phyloP scores from a whole-genome alignment of 1,140 invertebrate species.

The Drosophila kurseongensis region DNA sequence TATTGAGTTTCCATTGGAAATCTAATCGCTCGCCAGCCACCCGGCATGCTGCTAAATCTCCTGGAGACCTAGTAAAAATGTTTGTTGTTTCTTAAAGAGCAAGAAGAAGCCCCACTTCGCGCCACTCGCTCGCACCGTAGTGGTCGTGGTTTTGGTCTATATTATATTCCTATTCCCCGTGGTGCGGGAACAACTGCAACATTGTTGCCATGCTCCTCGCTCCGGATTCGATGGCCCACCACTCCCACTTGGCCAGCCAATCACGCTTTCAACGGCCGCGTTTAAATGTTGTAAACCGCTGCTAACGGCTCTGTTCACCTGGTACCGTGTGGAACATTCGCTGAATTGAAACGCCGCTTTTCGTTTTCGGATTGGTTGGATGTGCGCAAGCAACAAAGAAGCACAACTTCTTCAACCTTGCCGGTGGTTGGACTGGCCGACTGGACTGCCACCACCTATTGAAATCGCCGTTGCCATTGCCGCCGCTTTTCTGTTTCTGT shows the following conservation, averaged over 20 bases:
- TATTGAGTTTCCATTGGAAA: constrained; percentile 82
- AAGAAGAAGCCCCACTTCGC: constrained; percentile 73
- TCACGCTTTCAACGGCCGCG: constrained; percentile 65
- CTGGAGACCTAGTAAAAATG: constrained; percentile 83
- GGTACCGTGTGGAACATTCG: constrained; percentile 83
- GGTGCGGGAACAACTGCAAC: constrained; percentile 47
- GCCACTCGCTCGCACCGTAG: constrained; percentile 20
- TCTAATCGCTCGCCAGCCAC: constrained; percentile 65
- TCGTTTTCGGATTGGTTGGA: constrained; percentile 83
- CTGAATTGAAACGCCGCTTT: constrained; percentile 83
- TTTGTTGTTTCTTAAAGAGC: constrained; percentile 84
- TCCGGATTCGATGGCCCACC: constrained; percentile 29
- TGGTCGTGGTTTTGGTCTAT: not conserved
- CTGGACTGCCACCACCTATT: constrained; percentile 19
- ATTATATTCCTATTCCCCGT: not conserved
- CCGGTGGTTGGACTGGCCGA: constrained; percentile 41
- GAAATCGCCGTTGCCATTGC: constrained; percentile 16
- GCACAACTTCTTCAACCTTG: constrained; percentile 80
- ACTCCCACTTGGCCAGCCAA: constrained; percentile 59
- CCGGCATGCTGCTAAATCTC: constrained; percentile 72
- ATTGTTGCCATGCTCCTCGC: constrained; percentile 61
- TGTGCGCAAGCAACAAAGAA: constrained; percentile 80
- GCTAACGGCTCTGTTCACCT: constrained; percentile 65
- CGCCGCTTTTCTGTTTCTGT: constrained; percentile 3
- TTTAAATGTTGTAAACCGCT: constrained; percentile 75